Evolutionary conservation across 2,797 vertebrate species (phyloP).

Genomic region (Lepilemur septentrionalis): DNA sequence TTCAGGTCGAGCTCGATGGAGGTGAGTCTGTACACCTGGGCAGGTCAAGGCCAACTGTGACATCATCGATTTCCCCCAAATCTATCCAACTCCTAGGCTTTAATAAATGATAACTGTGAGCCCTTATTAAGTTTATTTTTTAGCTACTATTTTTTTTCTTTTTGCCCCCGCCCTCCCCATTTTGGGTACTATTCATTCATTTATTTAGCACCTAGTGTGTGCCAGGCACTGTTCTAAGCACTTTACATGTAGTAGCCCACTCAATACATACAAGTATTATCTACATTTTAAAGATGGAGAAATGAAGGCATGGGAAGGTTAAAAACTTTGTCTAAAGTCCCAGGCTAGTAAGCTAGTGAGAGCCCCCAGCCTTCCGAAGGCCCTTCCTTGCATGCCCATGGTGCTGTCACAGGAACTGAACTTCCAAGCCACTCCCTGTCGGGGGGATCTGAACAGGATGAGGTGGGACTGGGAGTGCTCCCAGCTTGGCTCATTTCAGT

Average conservation of each 20-base stretch:
- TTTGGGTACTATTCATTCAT: neutral
- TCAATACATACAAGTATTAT: neutral
- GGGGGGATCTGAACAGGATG: neutral
- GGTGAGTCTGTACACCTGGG: constrained; percentile 83
- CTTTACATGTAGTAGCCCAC: neutral
- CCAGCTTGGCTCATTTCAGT: neutral
- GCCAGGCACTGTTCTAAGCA: neutral
- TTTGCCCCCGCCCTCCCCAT: neutral
- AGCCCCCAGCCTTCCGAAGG: neutral
- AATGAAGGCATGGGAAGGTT: neutral
- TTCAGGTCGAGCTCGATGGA: constrained; percentile 88
- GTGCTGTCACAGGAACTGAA: neutral
- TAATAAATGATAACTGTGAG: neutral
- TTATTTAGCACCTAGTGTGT: neutral
- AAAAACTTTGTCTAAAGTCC: neutral
- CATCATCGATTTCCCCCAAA: neutral
- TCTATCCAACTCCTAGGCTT: neutral
- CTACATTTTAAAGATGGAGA: neutral
- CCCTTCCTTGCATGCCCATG: neutral
- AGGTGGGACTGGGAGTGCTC: neutral
- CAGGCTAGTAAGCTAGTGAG: neutral
- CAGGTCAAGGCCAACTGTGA: neutral
- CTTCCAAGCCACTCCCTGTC: neutral
- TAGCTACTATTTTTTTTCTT: neutral
- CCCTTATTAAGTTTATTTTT: neutral